These are phyloP conservation scores for Cygnus atratus DNA, from an alignment of 2,113 vertebrate species.

Conservation along the genomic window DNA sequence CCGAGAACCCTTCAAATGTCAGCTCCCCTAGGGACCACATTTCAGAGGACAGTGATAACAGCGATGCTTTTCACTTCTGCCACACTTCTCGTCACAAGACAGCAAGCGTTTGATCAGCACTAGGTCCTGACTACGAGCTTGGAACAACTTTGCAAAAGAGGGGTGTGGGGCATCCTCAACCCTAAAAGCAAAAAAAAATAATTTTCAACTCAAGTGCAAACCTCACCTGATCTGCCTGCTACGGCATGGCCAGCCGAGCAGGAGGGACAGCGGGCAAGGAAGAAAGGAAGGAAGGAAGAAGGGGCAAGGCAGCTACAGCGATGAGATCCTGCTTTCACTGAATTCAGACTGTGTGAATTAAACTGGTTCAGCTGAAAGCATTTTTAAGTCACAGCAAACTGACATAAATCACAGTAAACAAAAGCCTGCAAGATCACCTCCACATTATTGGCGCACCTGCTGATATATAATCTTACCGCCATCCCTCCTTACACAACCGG, in stretches of 20 bases:
- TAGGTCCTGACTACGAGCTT: not conserved
- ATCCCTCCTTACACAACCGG: not conserved
- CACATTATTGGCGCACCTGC: not conserved
- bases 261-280: not conserved
- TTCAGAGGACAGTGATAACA: not conserved
- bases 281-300: not conserved
- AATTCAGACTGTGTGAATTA: not conserved
- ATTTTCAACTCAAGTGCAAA: not conserved
- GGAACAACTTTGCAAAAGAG: not conserved
- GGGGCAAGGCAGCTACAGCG: not conserved
- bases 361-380: not conserved
- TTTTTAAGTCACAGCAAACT: not conserved
- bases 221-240: not conserved
- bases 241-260: accelerated
- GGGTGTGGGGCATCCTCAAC: not conserved
- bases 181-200: not conserved
- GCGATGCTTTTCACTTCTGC: not conserved
- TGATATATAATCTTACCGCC: not conserved
- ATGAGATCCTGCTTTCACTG: not conserved
- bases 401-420: not conserved
- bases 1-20: slow-evolving; percentile 1
- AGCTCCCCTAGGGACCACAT: not conserved
- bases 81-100: not conserved
- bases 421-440: not conserved
- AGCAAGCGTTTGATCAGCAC: not conserved